phyloP scores from a whole-genome alignment of 1,140 invertebrate species.

The Drosophila athabasca region DNA sequence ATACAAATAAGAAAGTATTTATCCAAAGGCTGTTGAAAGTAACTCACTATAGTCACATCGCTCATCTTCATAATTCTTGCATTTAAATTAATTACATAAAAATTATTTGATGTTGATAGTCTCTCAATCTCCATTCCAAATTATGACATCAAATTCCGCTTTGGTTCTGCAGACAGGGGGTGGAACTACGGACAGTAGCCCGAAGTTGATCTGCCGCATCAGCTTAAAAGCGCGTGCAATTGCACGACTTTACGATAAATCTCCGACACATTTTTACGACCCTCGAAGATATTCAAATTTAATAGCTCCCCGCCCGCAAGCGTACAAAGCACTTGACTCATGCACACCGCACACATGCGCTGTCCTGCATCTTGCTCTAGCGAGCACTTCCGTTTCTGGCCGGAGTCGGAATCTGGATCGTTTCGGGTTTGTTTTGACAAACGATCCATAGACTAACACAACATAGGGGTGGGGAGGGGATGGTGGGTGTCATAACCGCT shows the following conservation, averaged over 20 bases:
- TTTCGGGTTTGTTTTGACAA: conserved; percentile 66
- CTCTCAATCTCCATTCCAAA: not conserved
- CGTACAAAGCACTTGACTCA: conserved; percentile 78
- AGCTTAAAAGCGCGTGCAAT: conserved; percentile 61
- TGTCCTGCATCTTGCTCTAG: conserved; percentile 7
- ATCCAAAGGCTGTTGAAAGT: no score
- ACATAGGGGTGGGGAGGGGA: conserved; percentile 44
- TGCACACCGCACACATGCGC: conserved; percentile 35
- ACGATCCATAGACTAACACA: conserved; percentile 46
- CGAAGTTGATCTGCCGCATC: conserved; percentile 16
- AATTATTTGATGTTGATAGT: no score
- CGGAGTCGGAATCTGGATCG: conserved; percentile 27
- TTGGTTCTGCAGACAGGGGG: not conserved
- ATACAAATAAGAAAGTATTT: no score
- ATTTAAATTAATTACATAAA: no score
- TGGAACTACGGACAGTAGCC: conserved; percentile 41
- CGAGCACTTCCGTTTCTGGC: conserved; percentile 59
- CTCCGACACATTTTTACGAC: conserved; percentile 47
- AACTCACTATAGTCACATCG: no score
- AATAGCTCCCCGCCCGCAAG: conserved; percentile 16
- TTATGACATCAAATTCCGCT: conserved; percentile 33
- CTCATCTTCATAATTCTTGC: no score
- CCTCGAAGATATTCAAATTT: conserved; percentile 46
- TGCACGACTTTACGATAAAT: conserved; percentile 55
- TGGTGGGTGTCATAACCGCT: conserved; percentile 71